Evolutionary conservation across 2,113 vertebrate species (phyloP).

Genomic region (Thermophis baileyi): DNA sequence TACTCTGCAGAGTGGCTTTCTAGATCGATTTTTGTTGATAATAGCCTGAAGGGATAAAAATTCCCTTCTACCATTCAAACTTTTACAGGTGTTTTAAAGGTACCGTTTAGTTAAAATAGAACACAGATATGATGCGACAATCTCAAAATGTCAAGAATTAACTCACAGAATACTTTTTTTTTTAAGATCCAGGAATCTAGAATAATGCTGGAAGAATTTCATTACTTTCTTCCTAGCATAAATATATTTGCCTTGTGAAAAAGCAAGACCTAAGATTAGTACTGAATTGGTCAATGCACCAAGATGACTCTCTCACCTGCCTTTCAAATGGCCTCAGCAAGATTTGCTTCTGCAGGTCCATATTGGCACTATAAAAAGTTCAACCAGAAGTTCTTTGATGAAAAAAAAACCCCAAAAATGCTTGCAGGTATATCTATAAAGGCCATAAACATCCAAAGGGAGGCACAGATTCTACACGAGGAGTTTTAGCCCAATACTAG

Average conservation of each 20-base stretch:
- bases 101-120: background rate
- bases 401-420: background rate
- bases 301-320: background rate
- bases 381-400: background rate
- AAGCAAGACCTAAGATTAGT: background rate
- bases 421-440: rapidly evolving
- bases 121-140: background rate
- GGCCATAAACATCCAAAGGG: rapidly evolving
- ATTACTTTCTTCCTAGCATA: background rate
- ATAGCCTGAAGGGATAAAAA: background rate
- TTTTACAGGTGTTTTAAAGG: background rate
- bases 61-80: background rate
- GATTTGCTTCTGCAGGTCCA: background rate
- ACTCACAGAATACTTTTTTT: background rate
- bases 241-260: background rate
- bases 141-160: background rate
- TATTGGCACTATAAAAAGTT: background rate
- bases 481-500: background rate
- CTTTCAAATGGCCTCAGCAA: background rate
- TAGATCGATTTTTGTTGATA: background rate
- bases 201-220: background rate
- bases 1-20: background rate
- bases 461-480: background rate
- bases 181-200: background rate
- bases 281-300: background rate